These are phyloP conservation scores for Cydia amplana DNA, from an alignment of 1,140 invertebrate species.

Conservation along the genomic window DNA sequence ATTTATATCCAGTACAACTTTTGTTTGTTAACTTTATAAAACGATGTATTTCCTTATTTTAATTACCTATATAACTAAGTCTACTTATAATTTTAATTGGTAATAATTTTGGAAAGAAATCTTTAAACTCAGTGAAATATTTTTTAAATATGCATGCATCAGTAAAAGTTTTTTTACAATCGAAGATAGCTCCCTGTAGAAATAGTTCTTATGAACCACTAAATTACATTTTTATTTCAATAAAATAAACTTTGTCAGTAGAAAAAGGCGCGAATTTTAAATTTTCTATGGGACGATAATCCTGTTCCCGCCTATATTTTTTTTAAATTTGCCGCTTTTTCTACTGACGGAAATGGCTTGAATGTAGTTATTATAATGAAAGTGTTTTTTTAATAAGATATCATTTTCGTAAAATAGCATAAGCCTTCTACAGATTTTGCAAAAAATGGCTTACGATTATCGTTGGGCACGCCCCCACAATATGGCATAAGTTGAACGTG, in stretches of 20 bases:
- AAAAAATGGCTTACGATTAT: too few relatives aligned
- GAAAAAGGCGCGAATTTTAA: too few relatives aligned
- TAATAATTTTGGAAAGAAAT: slow-evolving; percentile 2
- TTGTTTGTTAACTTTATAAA: not conserved
- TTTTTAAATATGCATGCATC: not conserved
- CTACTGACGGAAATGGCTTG: slow-evolving; percentile 16
- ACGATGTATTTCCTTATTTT: not conserved
- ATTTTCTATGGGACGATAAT: too few relatives aligned
- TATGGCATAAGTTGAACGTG: too few relatives aligned
- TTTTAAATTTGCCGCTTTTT: not conserved
- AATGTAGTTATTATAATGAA: too few relatives aligned
- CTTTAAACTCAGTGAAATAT: not conserved
- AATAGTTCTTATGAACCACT: slow-evolving; percentile 34
- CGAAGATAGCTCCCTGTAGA: slow-evolving; percentile 38
- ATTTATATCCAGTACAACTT: slow-evolving; percentile 3
- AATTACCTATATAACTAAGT: not conserved
- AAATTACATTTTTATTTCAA: not conserved
- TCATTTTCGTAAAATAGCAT: too few relatives aligned
- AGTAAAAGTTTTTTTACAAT: not conserved
- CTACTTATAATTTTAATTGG: not conserved
- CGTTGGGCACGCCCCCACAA: too few relatives aligned
- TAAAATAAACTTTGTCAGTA: not conserved
- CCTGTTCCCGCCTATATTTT: too few relatives aligned
- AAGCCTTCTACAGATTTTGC: too few relatives aligned
- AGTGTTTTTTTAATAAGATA: too few relatives aligned